These are phyloP conservation scores for Hoplias malabaricus DNA, from an alignment of 2,113 vertebrate species.

Conservation along the genomic window DNA sequence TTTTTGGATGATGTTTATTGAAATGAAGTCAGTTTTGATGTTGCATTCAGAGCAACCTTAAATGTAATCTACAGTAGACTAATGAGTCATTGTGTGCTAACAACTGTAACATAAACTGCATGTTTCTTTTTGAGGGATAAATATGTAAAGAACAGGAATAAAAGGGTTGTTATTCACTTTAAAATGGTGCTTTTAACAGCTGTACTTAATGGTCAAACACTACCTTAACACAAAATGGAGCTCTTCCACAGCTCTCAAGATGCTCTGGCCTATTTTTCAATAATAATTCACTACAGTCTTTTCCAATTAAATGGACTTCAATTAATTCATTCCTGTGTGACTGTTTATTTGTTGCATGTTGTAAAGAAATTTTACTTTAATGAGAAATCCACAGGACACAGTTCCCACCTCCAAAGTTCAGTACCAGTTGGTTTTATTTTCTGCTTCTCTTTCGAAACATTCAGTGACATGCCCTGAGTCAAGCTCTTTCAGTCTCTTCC, in stretches of 20 bases:
- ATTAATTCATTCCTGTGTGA: constrained; percentile 59
- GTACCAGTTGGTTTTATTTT: too few species aligned
- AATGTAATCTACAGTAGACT: neutral
- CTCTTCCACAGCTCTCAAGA: constrained; percentile 2
- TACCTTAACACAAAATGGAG: neutral
- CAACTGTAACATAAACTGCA: constrained; percentile 66
- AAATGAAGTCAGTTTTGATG: neutral
- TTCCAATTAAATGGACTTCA: constrained; percentile 70
- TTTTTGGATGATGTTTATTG: neutral
- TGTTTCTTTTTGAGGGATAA: constrained; percentile 66
- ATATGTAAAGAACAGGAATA: constrained; percentile 47
- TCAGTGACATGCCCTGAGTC: too few species aligned
- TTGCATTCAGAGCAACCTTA: constrained; percentile 5
- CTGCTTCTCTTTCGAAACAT: too few species aligned
- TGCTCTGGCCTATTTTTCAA: constrained; percentile 68
- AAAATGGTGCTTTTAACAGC: neutral
- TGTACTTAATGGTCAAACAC: neutral
- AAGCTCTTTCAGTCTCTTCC: too few species aligned
- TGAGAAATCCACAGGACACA: too few species aligned
- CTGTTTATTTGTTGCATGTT: too few species aligned
- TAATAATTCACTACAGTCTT: constrained; percentile 60
- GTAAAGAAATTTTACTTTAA: too few species aligned
- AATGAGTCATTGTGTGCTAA: constrained; percentile 33
- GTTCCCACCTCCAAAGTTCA: too few species aligned
- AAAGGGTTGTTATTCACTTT: constrained; percentile 21